phyloP scores from a whole-genome alignment of 2,113 vertebrate species.

The Spheniscus mendiculus region DNA sequence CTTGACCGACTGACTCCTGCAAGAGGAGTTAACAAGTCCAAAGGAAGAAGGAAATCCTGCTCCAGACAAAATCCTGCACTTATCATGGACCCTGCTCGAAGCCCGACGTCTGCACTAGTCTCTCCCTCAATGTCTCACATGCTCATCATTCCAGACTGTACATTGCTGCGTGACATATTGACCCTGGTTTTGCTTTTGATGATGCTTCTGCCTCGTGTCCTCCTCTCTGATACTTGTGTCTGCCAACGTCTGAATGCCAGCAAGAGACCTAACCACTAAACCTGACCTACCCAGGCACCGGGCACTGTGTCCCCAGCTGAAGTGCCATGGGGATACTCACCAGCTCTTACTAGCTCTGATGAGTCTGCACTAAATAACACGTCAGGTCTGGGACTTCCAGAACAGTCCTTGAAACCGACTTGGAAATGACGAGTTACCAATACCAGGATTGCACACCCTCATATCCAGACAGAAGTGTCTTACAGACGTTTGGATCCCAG shows the following conservation, averaged over 20 bases:
- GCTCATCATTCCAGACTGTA: too few relatives aligned
- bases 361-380: neutral
- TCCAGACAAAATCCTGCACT: neutral
- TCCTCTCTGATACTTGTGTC: neutral
- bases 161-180: fast-evolving
- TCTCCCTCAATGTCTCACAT: neutral
- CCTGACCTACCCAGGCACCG: neutral
- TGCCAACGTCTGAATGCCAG: neutral
- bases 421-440: neutral
- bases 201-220: neutral
- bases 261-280: neutral
- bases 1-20: neutral
- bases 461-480: neutral
- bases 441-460: neutral
- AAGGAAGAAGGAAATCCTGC: neutral
- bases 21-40: neutral
- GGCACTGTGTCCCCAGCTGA: neutral
- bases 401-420: neutral
- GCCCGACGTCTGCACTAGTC: too few relatives aligned
- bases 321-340: neutral
- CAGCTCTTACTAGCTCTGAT: too few relatives aligned
- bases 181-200: neutral
- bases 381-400: neutral
- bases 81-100: neutral
- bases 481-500: neutral